These are phyloP conservation scores for Rhinichthys klamathensis DNA, from an alignment of 2,113 vertebrate genomes.

Conservation along the genomic window DNA sequence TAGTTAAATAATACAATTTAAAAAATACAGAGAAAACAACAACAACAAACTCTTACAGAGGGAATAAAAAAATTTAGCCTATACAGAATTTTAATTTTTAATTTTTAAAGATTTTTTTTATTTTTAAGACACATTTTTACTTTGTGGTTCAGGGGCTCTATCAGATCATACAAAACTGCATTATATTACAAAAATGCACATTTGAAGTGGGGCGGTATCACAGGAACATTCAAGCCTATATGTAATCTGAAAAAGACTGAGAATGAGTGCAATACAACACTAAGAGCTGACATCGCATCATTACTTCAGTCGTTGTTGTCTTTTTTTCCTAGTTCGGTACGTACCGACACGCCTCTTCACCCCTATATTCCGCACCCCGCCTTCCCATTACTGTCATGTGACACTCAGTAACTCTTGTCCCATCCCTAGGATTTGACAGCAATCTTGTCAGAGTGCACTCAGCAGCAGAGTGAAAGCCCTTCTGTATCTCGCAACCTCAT, in stretches of 20 bases:
- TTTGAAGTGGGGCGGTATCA: background rate
- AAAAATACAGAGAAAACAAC: background rate
- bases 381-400: slow-evolving; percentile 18
- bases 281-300: background rate
- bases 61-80: too few relatives aligned
- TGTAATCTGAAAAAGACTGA: background rate
- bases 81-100: too few relatives aligned
- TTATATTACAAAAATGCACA: background rate
- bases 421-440: slow-evolving; percentile 26
- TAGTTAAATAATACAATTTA: background rate
- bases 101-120: too few relatives aligned
- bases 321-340: background rate
- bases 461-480: slow-evolving; percentile 23
- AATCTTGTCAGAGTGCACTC: slow-evolving; percentile 36
- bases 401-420: slow-evolving; percentile 31
- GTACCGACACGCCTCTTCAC: background rate
- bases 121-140: background rate
- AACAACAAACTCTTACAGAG: background rate
- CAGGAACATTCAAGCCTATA: background rate
- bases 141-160: background rate
- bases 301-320: background rate
- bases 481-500: slow-evolving; percentile 33
- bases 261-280: background rate
- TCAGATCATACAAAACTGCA: background rate
- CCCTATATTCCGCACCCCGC: background rate